Evolutionary conservation across 2,797 vertebrate species (phyloP).

Genomic region (Adrianichthys oophorus): DNA sequence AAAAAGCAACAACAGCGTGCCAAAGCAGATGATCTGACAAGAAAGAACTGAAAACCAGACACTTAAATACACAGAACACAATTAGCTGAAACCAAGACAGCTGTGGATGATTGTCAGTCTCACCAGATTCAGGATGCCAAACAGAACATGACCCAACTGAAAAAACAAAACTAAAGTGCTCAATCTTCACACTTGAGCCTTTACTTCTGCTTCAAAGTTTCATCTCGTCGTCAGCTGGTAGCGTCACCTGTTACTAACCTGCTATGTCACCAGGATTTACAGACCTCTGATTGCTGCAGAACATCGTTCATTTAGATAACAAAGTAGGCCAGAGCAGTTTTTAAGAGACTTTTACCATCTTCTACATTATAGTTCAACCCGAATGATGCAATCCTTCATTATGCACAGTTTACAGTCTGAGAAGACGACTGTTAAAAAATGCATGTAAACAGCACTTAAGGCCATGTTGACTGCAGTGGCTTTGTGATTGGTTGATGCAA

Average conservation of each 20-base stretch:
- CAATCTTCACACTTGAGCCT: background rate
- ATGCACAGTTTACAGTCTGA: slow-evolving; percentile 43
- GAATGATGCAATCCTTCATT: slow-evolving; percentile 56
- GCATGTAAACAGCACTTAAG: slow-evolving; percentile 59
- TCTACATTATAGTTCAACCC: slow-evolving; percentile 21
- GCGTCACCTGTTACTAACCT: slow-evolving; percentile 1
- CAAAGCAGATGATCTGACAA: too few relatives aligned
- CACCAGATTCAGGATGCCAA: too few relatives aligned
- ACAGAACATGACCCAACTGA: too few relatives aligned
- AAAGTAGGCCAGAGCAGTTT: slow-evolving; percentile 42
- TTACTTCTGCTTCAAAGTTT: background rate
- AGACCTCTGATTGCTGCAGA: background rate
- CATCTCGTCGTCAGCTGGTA: background rate
- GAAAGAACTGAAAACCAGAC: too few relatives aligned
- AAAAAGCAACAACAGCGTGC: too few relatives aligned
- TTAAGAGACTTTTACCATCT: slow-evolving; percentile 25
- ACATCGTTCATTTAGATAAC: slow-evolving; percentile 16
- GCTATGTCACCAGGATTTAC: slow-evolving; percentile 4
- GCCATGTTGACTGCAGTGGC: slow-evolving; percentile 19
- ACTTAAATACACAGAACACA: too few relatives aligned
- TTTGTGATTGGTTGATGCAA: slow-evolving; percentile 61
- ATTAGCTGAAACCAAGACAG: too few relatives aligned
- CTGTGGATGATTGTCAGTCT: too few relatives aligned
- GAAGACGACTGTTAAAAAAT: slow-evolving; percentile 36
- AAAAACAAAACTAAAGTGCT: too few relatives aligned